Conservation (phyloP, 37 sponge, comb jelly and placozoan species). For the Beroe ovata region DNA sequence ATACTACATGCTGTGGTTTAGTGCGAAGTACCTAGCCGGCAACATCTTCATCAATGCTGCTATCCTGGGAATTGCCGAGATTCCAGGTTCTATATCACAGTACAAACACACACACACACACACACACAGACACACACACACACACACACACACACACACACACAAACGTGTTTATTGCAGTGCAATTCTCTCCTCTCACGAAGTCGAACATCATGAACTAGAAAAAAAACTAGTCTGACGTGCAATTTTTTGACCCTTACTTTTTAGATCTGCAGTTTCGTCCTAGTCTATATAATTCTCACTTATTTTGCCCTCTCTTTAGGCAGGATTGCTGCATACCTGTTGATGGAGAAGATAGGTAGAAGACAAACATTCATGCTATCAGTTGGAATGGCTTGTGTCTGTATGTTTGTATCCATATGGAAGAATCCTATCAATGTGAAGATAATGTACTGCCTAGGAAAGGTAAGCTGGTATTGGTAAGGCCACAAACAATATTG, state of each 20-base stretch:
- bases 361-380: constrained; percentile 22
- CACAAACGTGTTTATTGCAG: no score
- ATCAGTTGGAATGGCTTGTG: constrained; percentile 4
- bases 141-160: no score
- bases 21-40: constrained; percentile 48
- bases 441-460: constrained; percentile 47
- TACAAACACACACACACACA: no score
- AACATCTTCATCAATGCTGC: constrained; percentile 19
- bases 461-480: constrained; percentile 3
- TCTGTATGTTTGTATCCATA: constrained; percentile 28
- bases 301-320: no score
- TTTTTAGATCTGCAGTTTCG: no score
- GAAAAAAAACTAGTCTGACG: no score
- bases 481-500: no score
- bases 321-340: neutral
- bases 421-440: neutral
- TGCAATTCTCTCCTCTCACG: no score
- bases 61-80: constrained; percentile 37
- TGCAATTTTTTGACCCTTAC: no score
- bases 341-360: constrained; percentile 54
- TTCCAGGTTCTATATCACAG: constrained; percentile 23
- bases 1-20: constrained; percentile 67
- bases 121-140: no score
- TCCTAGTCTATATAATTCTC: no score
- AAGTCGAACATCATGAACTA: no score